A percentile compares a stretch with the other conserved stretches of the same genome.
Conservation (phyloP, 2,888 invertebrate genomes). For the Crioceris asparagi region DNA sequence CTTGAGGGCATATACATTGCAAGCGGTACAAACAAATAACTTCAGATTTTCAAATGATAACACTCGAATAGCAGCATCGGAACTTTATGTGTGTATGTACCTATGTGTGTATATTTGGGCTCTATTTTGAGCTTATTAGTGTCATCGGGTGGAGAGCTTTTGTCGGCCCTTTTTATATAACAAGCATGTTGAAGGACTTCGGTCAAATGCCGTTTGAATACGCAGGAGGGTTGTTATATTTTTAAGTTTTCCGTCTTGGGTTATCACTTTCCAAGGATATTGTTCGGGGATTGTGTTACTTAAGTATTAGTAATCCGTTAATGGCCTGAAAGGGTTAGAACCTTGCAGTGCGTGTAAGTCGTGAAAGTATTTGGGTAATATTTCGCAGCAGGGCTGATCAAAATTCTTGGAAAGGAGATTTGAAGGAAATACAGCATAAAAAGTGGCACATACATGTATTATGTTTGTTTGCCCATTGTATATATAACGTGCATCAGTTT, state of each 20-base stretch:
- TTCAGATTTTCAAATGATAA: slow-evolving; percentile 4
- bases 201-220: slow-evolving; percentile 1
- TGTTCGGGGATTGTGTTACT: slow-evolving; percentile 1
- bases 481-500: no score
- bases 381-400: no score
- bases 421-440: no score
- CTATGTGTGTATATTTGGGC: no score
- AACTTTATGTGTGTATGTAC: no score
- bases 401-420: no score
- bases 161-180: no score
- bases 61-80: not conserved
- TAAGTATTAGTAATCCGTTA: not conserved
- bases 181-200: slow-evolving; percentile 4
- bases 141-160: not conserved
- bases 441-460: no score
- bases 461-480: no score
- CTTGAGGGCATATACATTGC: slow-evolving; percentile 6
- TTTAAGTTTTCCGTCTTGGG: slow-evolving; percentile 2
- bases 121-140: not conserved
- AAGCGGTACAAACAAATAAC: not conserved
- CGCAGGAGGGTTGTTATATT: not conserved
- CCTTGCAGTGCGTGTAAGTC: no score
- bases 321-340: no score
- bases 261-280: slow-evolving; percentile 1
- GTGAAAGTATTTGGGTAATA: no score